Percentiles rank a stretch among this genome's conserved stretches.
These are phyloP conservation scores for Oxystoma pomonae DNA, from an alignment of 2,888 invertebrate species.

Conservation along the genomic window DNA sequence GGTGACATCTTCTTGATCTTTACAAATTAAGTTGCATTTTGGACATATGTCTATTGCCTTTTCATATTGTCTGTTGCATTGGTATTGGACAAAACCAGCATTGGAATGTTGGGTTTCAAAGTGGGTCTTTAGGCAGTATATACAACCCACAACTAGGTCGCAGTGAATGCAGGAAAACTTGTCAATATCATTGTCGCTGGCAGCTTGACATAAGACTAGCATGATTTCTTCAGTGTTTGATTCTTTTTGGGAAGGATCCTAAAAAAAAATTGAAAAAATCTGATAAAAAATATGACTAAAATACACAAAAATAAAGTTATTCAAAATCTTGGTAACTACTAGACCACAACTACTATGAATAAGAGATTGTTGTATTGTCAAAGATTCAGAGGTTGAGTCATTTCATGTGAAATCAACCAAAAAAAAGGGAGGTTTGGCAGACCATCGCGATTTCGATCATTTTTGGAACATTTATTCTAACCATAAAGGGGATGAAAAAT, in stretches of 20 bases:
- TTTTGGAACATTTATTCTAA: too few relatives aligned
- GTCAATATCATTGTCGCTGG: conserved; percentile 17
- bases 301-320: too few relatives aligned
- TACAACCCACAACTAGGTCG: conserved; percentile 22
- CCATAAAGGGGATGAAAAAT: too few relatives aligned
- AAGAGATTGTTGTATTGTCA: too few relatives aligned
- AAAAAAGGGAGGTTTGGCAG: too few relatives aligned
- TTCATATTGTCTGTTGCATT: conserved; percentile 24
- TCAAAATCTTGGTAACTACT: too few relatives aligned
- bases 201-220: conserved; percentile 18
- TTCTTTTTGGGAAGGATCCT: conserved; percentile 7
- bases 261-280: neutral
- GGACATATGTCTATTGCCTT: conserved; percentile 21
- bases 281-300: too few relatives aligned
- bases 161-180: conserved; percentile 19
- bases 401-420: too few relatives aligned
- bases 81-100: conserved; percentile 25
- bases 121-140: conserved; percentile 32
- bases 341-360: too few relatives aligned
- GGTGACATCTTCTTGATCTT: conserved; percentile 18
- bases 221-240: conserved; percentile 15
- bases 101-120: conserved; percentile 31
- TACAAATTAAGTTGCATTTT: conserved; percentile 22
- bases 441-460: too few relatives aligned
- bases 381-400: too few relatives aligned